Conservation (phyloP, 2,113 vertebrate genomes). For the Conger conger region DNA sequence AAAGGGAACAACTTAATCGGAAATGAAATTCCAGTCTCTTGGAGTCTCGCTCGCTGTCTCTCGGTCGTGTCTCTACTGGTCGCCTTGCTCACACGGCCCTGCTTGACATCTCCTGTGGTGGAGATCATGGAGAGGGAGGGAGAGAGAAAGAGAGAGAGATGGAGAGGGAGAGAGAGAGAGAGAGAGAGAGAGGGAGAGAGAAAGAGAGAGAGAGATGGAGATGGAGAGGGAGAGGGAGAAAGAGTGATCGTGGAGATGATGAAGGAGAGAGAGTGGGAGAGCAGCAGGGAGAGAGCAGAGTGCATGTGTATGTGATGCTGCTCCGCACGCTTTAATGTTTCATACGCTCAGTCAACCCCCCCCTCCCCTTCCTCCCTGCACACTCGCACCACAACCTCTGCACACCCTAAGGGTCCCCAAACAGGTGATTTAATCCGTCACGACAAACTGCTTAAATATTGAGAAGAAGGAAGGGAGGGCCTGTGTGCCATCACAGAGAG, state of each 20-base stretch:
- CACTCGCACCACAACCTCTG: neutral
- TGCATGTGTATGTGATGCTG: neutral
- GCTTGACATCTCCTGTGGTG: neutral
- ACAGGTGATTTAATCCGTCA: conserved; percentile 11
- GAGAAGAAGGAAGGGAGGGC: neutral
- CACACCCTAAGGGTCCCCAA: neutral
- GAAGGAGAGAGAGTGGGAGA: neutral
- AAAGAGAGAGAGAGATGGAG: neutral
- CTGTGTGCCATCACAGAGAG: neutral
- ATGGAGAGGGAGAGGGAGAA: neutral
- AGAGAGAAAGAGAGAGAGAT: neutral
- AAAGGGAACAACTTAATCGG: neutral
- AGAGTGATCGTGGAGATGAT: neutral
- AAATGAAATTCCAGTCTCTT: neutral
- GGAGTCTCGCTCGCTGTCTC: neutral
- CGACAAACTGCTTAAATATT: conserved; percentile 16
- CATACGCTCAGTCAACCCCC: neutral
- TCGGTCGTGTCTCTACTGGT: neutral
- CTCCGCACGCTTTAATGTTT: neutral
- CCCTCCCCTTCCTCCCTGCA: too few relatives aligned
- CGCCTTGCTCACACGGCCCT: neutral
- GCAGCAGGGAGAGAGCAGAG: neutral
- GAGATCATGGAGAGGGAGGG: neutral
- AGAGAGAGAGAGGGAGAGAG: neutral
- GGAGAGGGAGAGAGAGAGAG: neutral